A percentile compares a stretch with the other conserved stretches of the same genome.
Conservation (phyloP, 1,140 invertebrate genomes). For the Zaprionus africanus region DNA sequence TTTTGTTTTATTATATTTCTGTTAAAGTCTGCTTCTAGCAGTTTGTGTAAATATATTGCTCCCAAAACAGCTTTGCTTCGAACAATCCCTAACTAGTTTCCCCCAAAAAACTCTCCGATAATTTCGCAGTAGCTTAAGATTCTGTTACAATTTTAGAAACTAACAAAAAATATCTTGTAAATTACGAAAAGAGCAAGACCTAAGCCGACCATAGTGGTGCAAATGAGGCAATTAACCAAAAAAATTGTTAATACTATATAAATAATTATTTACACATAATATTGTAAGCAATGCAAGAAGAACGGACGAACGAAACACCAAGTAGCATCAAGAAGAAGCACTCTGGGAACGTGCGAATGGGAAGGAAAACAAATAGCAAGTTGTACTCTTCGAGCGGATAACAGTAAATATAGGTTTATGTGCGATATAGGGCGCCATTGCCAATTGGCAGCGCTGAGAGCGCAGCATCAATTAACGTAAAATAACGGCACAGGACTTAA, state of each 20-base stretch:
- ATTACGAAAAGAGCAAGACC: conserved; percentile 4
- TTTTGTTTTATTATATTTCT: neutral
- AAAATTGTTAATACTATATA: conserved; percentile 44
- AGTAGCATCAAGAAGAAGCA: neutral
- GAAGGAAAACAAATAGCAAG: conserved; percentile 3
- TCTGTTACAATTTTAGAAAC: neutral
- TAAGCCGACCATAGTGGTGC: conserved; percentile 36
- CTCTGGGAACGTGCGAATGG: conserved; percentile 9
- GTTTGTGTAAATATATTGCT: conserved; percentile 7
- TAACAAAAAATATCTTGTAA: conserved; percentile 8
- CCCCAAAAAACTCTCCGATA: neutral
- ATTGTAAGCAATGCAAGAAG: conserved; percentile 8
- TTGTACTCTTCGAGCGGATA: conserved; percentile 12
- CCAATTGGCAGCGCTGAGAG: conserved; percentile 57
- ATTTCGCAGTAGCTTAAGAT: neutral
- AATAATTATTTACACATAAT: conserved; percentile 22
- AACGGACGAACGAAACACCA: conserved; percentile 52
- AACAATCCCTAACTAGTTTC: neutral
- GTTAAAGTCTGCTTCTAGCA: neutral
- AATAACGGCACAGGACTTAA: conserved; percentile 55
- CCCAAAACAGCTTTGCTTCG: conserved; percentile 17
- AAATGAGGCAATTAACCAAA: conserved; percentile 49
- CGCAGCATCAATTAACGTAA: conserved; percentile 73
- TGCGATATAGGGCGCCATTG: neutral
- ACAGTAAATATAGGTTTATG: conserved; percentile 7